These are phyloP conservation scores for Albula goreensis DNA, from an alignment of 2,113 vertebrate genomes.

Conservation along the genomic window DNA sequence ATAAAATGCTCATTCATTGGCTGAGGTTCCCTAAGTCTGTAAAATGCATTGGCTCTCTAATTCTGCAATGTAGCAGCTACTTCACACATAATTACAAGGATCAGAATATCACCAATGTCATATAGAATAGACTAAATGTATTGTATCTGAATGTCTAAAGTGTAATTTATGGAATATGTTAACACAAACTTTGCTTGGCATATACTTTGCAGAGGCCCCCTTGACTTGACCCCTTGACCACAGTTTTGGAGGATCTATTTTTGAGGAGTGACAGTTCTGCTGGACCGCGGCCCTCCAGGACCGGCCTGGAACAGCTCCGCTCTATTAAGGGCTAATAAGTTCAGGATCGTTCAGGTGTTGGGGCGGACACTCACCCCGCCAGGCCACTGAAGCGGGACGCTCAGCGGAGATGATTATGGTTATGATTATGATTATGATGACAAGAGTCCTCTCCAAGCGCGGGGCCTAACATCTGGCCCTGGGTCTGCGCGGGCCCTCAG, in stretches of 20 bases:
- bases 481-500: not conserved
- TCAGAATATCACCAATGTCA: not conserved
- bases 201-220: not conserved
- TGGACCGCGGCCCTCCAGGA: not conserved
- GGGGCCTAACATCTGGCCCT: not conserved
- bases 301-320: not conserved
- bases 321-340: not conserved
- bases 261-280: not conserved
- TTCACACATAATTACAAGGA: not conserved
- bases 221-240: too few relatives aligned
- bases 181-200: not conserved
- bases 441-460: not conserved
- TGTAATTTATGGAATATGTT: conserved; percentile 11
- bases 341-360: not conserved
- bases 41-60: too few relatives aligned
- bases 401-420: not conserved
- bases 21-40: too few relatives aligned
- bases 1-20: too few relatives aligned
- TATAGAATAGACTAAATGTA: not conserved
- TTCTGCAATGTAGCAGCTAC: too few relatives aligned
- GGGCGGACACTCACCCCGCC: not conserved
- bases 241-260: not conserved
- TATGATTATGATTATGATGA: not conserved
- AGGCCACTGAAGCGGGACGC: not conserved
- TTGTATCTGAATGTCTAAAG: not conserved